phyloP scores from a whole-genome alignment of 2,888 invertebrate genomes.

The Drosophila subquinaria region DNA sequence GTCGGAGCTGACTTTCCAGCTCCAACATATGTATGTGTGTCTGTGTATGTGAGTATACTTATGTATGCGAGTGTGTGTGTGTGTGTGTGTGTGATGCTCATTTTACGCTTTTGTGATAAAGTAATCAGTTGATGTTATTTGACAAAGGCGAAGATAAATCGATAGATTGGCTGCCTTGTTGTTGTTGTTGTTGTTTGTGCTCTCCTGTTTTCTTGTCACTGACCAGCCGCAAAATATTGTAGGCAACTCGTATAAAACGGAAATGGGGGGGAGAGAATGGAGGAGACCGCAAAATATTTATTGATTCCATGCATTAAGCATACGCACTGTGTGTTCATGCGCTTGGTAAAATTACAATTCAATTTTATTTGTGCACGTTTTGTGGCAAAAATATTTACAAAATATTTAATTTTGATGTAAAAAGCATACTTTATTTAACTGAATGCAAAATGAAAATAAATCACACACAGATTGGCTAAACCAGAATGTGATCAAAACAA shows the following conservation, averaged over 20 bases:
- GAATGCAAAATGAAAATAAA: constrained; percentile 47
- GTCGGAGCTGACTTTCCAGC: constrained; percentile 26
- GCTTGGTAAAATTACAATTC: constrained; percentile 35
- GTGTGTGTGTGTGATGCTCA: constrained; percentile 53
- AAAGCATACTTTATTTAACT: constrained; percentile 58
- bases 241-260: background rate
- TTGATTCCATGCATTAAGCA: constrained; percentile 58
- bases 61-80: constrained; percentile 26
- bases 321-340: constrained; percentile 28
- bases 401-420: constrained; percentile 24
- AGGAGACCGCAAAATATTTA: constrained; percentile 55
- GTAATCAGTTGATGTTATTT: constrained; percentile 80
- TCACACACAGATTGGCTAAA: constrained; percentile 42
- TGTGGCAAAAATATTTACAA: constrained; percentile 61
- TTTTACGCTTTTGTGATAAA: constrained; percentile 78
- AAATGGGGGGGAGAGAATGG: too few relatives aligned
- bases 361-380: constrained; percentile 50
- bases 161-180: constrained; percentile 55
- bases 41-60: constrained; percentile 11
- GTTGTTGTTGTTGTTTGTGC: background rate
- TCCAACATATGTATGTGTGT: background rate
- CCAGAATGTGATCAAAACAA: constrained; percentile 54
- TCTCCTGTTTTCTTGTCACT: constrained; percentile 46
- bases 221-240: constrained; percentile 57
- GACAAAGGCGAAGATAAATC: constrained; percentile 73